Conservation (phyloP, 1,140 invertebrate species). For the Bombus cullumanus region DNA sequence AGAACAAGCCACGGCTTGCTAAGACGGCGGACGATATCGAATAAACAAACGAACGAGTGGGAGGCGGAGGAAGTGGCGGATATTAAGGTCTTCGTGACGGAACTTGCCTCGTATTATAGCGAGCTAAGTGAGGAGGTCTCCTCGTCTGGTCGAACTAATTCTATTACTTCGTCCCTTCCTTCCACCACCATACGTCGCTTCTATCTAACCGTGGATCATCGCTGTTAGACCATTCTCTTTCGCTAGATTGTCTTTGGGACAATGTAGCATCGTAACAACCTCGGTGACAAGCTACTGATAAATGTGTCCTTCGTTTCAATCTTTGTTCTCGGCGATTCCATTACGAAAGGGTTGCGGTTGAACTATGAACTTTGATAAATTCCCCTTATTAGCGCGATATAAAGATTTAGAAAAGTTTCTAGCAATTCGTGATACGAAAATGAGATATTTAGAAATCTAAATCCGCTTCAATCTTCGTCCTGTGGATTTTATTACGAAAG, state of each 20-base stretch:
- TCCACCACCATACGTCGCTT: conserved; percentile 46
- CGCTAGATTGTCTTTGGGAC: conserved; percentile 39
- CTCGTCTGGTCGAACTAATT: conserved; percentile 71
- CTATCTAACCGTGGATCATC: conserved; percentile 47
- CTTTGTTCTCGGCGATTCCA: not conserved
- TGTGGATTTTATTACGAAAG: not conserved
- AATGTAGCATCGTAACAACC: conserved; percentile 4
- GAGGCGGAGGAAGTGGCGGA: conserved; percentile 72
- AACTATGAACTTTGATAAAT: not conserved
- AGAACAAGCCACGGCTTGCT: conserved; percentile 47
- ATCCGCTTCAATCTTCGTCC: not conserved
- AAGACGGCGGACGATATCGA: conserved; percentile 71
- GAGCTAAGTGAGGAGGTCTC: conserved; percentile 65
- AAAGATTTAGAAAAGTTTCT: not conserved
- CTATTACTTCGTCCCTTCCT: conserved; percentile 64
- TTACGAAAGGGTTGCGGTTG: not conserved
- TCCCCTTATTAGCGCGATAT: not conserved
- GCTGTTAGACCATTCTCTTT: conserved; percentile 31
- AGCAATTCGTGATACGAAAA: not conserved
- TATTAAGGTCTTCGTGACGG: conserved; percentile 75
- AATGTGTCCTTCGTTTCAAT: conserved; percentile 44
- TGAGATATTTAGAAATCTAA: not conserved
- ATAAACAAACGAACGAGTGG: conserved; percentile 74
- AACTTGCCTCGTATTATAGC: conserved; percentile 71
- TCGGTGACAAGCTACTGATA: conserved; percentile 35